A percentile compares a stretch with the other conserved stretches of the same genome.
These are phyloP conservation scores for Hippolais icterina DNA, from an alignment of 2,113 vertebrate species.

Conservation along the genomic window DNA sequence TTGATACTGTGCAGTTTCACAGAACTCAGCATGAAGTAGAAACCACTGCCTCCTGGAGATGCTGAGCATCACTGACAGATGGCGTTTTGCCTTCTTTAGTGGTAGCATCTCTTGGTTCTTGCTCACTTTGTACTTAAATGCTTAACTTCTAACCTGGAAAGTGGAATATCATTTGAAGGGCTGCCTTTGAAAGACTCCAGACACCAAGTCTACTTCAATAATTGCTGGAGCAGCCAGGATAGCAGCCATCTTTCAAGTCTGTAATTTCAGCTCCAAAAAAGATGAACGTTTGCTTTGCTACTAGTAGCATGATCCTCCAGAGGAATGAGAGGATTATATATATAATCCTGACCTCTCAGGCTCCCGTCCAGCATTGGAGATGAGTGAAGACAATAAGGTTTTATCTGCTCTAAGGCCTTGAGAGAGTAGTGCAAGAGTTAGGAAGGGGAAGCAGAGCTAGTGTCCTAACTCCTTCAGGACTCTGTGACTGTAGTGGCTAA, in stretches of 20 bases:
- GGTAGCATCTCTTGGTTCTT: not conserved
- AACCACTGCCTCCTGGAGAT: not conserved
- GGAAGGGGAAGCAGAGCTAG: not conserved
- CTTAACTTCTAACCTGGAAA: constrained; percentile 14
- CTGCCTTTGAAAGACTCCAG: constrained; percentile 1
- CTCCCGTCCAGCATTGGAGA: not conserved
- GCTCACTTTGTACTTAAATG: not conserved
- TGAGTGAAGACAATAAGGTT: not conserved
- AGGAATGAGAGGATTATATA: not conserved
- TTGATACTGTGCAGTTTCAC: not conserved
- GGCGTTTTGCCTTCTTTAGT: not conserved
- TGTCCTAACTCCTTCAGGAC: not conserved
- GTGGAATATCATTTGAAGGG: not conserved
- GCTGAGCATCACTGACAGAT: not conserved
- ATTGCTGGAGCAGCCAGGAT: not conserved
- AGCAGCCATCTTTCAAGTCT: not conserved
- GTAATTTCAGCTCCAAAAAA: not conserved
- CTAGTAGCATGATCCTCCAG: not conserved
- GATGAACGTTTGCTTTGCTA: not conserved
- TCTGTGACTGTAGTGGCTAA: not conserved
- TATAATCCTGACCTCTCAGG: not conserved
- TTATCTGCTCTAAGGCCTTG: not conserved
- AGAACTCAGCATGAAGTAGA: not conserved
- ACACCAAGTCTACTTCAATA: not conserved
- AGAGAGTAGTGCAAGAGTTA: not conserved